Evolutionary conservation across 35 echinoderm and acorn worm species (phyloP).

Genomic region (Chiridota heheva): DNA sequence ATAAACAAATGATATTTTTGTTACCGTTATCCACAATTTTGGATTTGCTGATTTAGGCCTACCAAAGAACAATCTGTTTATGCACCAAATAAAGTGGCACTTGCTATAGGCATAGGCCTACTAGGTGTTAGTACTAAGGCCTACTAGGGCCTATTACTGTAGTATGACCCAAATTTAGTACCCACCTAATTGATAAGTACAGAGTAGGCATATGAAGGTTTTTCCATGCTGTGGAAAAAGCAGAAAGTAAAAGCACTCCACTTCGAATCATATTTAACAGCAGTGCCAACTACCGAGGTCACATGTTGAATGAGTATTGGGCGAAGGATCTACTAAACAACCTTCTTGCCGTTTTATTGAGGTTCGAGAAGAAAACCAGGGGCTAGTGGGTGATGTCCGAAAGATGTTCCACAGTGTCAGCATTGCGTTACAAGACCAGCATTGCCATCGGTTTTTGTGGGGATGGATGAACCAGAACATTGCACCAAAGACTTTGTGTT

Average conservation of each 20-base stretch:
- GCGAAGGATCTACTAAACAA: conserved; percentile 33
- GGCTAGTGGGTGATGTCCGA: conserved; percentile 13
- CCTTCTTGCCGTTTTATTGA: conserved; percentile 15
- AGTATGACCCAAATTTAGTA: not conserved
- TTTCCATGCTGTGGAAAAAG: no score
- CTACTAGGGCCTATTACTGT: no score
- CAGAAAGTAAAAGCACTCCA: conserved; percentile 9
- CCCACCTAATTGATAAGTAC: not conserved
- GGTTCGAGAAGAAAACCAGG: not conserved
- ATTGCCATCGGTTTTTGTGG: conserved; percentile 29
- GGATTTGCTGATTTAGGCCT: no score
- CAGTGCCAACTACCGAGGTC: not conserved
- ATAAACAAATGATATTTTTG: no score
- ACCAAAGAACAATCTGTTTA: no score
- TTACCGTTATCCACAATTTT: no score
- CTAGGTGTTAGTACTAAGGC: no score
- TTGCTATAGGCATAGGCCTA: no score
- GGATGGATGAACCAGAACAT: not conserved
- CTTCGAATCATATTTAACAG: conserved; percentile 17
- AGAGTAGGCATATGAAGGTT: no score
- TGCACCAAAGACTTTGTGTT: conserved; percentile 1
- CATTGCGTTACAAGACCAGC: conserved; percentile 13
- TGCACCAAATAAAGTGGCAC: no score
- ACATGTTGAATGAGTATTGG: conserved; percentile 22
- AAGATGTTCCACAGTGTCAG: conserved; percentile 39